phyloP scores from a whole-genome alignment of 1,140 invertebrate species.

The Aplysia californica region DNA sequence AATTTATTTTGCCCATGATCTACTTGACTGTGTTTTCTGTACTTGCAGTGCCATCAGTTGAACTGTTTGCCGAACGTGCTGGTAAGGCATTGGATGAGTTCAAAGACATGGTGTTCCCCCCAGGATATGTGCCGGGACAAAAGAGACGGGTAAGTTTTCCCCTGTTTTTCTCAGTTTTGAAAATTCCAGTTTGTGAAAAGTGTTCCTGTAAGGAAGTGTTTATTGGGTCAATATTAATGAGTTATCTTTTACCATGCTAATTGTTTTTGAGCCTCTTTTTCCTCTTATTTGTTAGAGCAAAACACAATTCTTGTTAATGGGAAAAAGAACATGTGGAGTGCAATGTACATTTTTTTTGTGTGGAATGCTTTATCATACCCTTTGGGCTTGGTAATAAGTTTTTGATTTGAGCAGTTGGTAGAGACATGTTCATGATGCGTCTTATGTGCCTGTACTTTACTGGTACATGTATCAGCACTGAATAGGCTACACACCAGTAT shows the following conservation, averaged over 20 bases:
- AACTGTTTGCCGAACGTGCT: constrained; percentile 56
- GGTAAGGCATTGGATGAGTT: constrained; percentile 67
- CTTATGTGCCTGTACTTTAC: no score
- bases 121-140: constrained; percentile 54
- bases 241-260: background rate
- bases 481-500: no score
- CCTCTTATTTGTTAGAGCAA: background rate
- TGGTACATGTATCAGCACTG: no score
- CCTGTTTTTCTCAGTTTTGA: no score
- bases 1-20: background rate
- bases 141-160: constrained; percentile 57
- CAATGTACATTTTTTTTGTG: no score
- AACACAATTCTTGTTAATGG: background rate
- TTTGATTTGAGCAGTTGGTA: no score
- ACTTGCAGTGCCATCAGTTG: background rate
- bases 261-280: background rate
- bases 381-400: no score
- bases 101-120: constrained; percentile 65
- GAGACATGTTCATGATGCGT: no score
- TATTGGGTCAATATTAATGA: background rate
- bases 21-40: background rate
- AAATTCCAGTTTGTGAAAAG: background rate
- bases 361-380: no score
- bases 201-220: background rate
- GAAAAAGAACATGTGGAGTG: background rate